Evolutionary conservation across 2,797 vertebrate genomes (phyloP).

Genomic region (Labeo calbasu): DNA sequence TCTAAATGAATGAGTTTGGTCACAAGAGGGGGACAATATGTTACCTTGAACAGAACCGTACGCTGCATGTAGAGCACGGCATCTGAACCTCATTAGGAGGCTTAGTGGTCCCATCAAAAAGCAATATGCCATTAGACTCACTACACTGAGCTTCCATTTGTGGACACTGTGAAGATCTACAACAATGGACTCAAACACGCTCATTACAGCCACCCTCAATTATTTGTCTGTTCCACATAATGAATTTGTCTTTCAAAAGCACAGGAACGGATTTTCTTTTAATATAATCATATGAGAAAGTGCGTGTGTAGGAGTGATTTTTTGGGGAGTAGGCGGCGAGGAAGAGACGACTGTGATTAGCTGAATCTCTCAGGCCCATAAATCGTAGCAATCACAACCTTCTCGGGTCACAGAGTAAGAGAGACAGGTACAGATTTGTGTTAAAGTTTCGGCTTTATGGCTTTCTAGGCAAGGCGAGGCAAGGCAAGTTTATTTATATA

Average conservation of each 20-base stretch:
- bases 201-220: constrained; percentile 42
- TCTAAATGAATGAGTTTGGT: constrained; percentile 51
- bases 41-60: constrained; percentile 53
- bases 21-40: constrained; percentile 55
- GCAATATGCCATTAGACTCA: constrained; percentile 64
- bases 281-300: constrained; percentile 23
- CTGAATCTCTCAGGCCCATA: constrained; percentile 19
- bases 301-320: not conserved
- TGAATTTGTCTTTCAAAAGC: constrained; percentile 47
- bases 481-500: not conserved
- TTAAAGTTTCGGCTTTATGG: not conserved
- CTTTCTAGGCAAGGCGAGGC: not conserved
- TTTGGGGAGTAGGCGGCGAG: not conserved
- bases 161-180: constrained; percentile 55
- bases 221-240: constrained; percentile 48
- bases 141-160: constrained; percentile 61
- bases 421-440: not conserved
- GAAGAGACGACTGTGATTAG: not conserved
- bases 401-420: not conserved
- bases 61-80: constrained; percentile 54
- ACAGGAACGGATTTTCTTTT: constrained; percentile 40
- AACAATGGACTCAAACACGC: constrained; percentile 47
- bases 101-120: constrained; percentile 61
- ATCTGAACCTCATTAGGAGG: constrained; percentile 60
- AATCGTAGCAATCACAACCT: not conserved